Evolutionary conservation across 1,140 invertebrate species (phyloP).

Genomic region (Lepidurus arcticus): DNA sequence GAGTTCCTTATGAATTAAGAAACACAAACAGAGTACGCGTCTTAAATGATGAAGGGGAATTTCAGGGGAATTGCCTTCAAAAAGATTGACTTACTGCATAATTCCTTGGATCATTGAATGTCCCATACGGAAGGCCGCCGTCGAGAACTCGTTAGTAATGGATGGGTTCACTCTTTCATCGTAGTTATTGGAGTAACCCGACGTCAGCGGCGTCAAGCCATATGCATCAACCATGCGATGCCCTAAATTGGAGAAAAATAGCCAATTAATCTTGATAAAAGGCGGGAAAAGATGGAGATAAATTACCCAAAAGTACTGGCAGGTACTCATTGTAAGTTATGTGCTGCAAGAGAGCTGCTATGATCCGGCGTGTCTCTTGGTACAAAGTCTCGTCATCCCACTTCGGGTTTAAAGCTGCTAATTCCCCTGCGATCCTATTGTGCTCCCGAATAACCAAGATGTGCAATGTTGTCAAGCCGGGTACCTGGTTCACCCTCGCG

Average conservation of each 20-base stretch:
- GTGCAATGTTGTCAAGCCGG: slow-evolving; percentile 72
- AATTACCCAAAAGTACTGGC: slow-evolving; percentile 65
- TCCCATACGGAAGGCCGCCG: slow-evolving; percentile 80
- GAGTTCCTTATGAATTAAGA: too few relatives aligned
- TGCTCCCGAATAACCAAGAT: slow-evolving; percentile 81
- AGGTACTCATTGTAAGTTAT: slow-evolving; percentile 81
- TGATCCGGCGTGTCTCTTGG: slow-evolving; percentile 77
- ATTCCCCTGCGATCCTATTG: slow-evolving; percentile 70
- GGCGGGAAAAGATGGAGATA: background rate
- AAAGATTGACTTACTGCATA: slow-evolving; percentile 59
- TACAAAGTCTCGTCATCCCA: slow-evolving; percentile 80
- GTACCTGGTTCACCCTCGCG: slow-evolving; percentile 76
- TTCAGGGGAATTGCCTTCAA: background rate
- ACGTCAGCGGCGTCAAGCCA: slow-evolving; percentile 58
- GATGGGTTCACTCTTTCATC: slow-evolving; percentile 68
- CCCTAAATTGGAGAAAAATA: slow-evolving; percentile 45
- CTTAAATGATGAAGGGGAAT: background rate
- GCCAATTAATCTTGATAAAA: background rate
- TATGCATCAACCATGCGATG: slow-evolving; percentile 61
- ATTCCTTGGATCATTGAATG: slow-evolving; percentile 73
- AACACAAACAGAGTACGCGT: background rate
- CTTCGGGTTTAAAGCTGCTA: slow-evolving; percentile 71
- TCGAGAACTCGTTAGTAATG: slow-evolving; percentile 76
- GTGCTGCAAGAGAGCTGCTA: slow-evolving; percentile 72
- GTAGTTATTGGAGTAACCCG: slow-evolving; percentile 73